Evolutionary conservation across 1,140 invertebrate genomes (phyloP).

Genomic region (Drosophila trapezifrons): DNA sequence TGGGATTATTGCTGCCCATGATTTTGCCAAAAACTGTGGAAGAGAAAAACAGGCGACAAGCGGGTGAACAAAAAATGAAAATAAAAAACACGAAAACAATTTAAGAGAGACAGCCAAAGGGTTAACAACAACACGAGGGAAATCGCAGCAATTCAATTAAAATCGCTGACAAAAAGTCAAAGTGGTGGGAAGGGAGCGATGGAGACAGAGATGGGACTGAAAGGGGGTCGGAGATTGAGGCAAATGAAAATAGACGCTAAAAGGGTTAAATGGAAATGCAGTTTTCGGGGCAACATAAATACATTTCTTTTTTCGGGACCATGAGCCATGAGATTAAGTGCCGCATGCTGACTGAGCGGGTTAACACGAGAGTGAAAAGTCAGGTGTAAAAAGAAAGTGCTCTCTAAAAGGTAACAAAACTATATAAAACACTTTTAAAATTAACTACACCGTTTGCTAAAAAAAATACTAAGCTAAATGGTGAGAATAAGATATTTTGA

Average conservation of each 20-base stretch:
- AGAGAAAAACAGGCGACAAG: constrained; percentile 1
- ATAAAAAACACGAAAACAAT: constrained; percentile 30
- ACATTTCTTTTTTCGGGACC: constrained; percentile 4
- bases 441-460: no score
- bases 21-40: constrained; percentile 80
- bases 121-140: constrained; percentile 38
- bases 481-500: no score
- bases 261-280: constrained; percentile 47
- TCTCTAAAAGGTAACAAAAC: no score
- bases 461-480: no score
- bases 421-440: no score
- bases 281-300: constrained; percentile 22
- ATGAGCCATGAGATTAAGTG: not conserved
- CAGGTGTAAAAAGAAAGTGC: not conserved
- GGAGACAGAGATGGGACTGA: not conserved
- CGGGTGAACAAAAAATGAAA: not conserved
- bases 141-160: constrained; percentile 70
- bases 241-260: constrained; percentile 59
- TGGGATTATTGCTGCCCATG: constrained; percentile 83
- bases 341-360: not conserved
- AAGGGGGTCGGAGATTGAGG: constrained; percentile 12
- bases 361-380: not conserved
- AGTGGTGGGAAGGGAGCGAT: not conserved
- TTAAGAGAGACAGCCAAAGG: constrained; percentile 42
- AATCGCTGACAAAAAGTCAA: constrained; percentile 44